A percentile compares a stretch with the other conserved stretches of the same genome.
Evolutionary conservation across 2,113 vertebrate genomes (phyloP).

Genomic region (Centrocercus urophasianus): DNA sequence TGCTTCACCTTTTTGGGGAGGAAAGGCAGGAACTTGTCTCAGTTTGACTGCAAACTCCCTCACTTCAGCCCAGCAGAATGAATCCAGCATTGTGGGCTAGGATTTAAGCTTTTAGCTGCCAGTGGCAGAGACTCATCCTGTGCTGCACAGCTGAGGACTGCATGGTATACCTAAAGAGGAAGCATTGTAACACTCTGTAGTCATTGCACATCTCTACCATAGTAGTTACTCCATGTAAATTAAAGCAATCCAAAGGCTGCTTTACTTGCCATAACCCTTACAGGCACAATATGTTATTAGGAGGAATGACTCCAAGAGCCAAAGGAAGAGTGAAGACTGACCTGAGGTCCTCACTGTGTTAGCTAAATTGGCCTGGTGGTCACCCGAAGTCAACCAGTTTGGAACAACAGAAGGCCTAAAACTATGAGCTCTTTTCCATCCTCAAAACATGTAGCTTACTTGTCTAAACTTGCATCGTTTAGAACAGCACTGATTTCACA

Average conservation of each 20-base stretch:
- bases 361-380: not conserved
- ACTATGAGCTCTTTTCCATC: not conserved
- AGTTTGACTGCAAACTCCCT: not conserved
- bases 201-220: not conserved
- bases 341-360: not conserved
- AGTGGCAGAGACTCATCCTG: not conserved
- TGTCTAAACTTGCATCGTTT: not conserved
- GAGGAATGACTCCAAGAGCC: not conserved
- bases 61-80: not conserved
- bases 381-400: not conserved
- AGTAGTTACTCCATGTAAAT: too few relatives aligned
- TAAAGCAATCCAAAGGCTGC: not conserved
- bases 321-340: not conserved
- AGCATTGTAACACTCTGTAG: not conserved
- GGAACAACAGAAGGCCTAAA: not conserved
- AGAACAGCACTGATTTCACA: not conserved
- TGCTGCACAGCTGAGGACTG: not conserved
- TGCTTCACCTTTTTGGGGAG: accelerated
- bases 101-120: not conserved
- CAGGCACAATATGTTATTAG: not conserved
- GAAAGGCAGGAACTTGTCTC: not conserved
- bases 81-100: too few relatives aligned
- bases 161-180: not conserved
- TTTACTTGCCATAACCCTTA: not conserved
- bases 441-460: not conserved